These are phyloP conservation scores for Meloidogyne hapla DNA, from an alignment of 1,140 invertebrate genomes.

Conservation along the genomic window DNA sequence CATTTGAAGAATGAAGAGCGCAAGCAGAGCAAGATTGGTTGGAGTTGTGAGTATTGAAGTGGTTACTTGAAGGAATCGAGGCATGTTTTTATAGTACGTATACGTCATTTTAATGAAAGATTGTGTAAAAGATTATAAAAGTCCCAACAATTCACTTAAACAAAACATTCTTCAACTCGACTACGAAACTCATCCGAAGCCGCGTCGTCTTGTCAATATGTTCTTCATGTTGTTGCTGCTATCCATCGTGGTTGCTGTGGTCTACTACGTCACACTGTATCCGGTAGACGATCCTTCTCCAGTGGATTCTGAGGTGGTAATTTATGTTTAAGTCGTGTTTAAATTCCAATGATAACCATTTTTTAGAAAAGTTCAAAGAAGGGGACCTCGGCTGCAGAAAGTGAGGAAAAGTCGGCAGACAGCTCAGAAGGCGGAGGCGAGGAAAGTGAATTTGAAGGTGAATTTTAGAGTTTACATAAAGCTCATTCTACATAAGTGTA, in stretches of 20 bases:
- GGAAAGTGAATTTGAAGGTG: too few relatives aligned
- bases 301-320: not conserved
- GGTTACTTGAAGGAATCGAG: not conserved
- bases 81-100: not conserved
- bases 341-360: not conserved
- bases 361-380: not conserved
- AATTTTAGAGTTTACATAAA: too few relatives aligned
- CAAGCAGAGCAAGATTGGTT: not conserved
- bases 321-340: not conserved
- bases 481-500: too few relatives aligned
- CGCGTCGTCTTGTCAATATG: not conserved
- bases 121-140: not conserved
- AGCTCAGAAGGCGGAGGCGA: not conserved
- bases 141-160: not conserved
- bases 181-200: not conserved
- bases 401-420: not conserved
- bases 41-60: not conserved
- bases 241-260: not conserved
- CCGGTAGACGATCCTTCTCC: not conserved
- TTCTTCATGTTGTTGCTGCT: not conserved
- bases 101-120: not conserved
- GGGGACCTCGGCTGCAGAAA: not conserved
- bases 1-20: not conserved
- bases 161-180: not conserved
- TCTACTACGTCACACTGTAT: not conserved